Evolutionary conservation across 2,113 vertebrate genomes (phyloP), one percentile per base, ranked within the genome.

Genomic region (Nothobranchius kuhntae): DNA sequence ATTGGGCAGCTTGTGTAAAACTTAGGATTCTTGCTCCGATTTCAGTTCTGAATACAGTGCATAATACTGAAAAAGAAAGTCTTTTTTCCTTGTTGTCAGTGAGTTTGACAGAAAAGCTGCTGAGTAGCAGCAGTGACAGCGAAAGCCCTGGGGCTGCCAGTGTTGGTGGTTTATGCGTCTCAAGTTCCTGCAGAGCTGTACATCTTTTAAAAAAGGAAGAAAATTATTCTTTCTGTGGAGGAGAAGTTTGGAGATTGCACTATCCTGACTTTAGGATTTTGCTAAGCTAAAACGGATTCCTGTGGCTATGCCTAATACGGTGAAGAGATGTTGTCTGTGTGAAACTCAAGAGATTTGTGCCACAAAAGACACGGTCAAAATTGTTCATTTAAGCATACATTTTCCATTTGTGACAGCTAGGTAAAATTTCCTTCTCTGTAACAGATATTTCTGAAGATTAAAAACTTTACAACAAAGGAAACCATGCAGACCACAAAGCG

Each of bases 351-450:
- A 14, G 45, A 72, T 48, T 58, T 68, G 56, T 57, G 61, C 44
- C 13, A 13, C 3, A 21, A 38, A 68, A 46, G 68, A 62, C 7
- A 54, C 15, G 17, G 15, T 30, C 54, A 73, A 55, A 47, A 53
- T 54, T 47, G 53, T 62, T 68, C 36, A 50, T 72, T 66, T 71
- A 52, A 59, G 50, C 38, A 62, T 46, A 44, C 10, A 21, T 50
- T 65, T 52, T 78, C 52, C 42, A 26, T 40, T 54, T 11, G 21
- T 6, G 40, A 57, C 2, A 30, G 38, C 44, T 8, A 24, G 50
- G 66, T 72, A 80, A 74, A 64, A 73, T 61, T 71, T 35, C 60
- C 53, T 77, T 73, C 40, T 40, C 35, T 64, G 50, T 65, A 40
- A 40, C 51, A 35, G 54, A 72, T 75, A 10, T 78, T 62, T 67